Evolutionary conservation across 2,797 vertebrate genomes (phyloP).

Genomic region (Mormyrops boulengeri): DNA sequence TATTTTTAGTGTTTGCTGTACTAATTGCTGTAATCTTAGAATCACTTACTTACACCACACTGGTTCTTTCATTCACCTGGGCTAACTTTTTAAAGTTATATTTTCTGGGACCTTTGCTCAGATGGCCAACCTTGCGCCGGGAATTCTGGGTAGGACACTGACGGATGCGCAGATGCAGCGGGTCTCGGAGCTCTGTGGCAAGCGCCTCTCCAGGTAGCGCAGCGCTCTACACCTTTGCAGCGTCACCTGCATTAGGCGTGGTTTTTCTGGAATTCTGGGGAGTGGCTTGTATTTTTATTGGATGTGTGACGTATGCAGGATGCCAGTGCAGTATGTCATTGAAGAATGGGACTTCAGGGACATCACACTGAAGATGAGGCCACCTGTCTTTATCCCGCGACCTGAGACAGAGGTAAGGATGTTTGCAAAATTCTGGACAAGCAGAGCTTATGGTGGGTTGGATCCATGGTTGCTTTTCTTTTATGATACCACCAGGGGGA

Average conservation of each 20-base stretch:
- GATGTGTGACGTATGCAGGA: slow-evolving; percentile 52
- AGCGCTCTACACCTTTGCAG: background rate
- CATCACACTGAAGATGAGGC: slow-evolving; percentile 81
- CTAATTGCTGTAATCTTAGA: background rate
- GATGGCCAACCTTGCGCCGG: slow-evolving; percentile 68
- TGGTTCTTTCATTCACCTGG: background rate
- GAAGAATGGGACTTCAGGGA: slow-evolving; percentile 94
- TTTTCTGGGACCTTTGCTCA: slow-evolving; percentile 35
- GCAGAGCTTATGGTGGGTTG: background rate
- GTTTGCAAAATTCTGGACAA: background rate
- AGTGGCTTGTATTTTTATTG: background rate
- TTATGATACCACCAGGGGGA: background rate
- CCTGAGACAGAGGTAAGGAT: slow-evolving; percentile 88
- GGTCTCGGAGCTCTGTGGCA: slow-evolving; percentile 69
- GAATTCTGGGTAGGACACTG: slow-evolving; percentile 51
- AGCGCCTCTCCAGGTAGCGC: slow-evolving; percentile 72
- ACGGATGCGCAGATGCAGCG: slow-evolving; percentile 56
- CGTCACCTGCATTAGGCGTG: background rate
- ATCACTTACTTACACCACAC: background rate
- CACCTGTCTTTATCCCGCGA: slow-evolving; percentile 92
- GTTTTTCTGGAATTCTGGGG: background rate
- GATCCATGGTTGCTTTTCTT: background rate
- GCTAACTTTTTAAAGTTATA: background rate
- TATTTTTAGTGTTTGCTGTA: background rate
- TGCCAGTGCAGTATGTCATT: slow-evolving; percentile 93